These are phyloP conservation scores for Lagopus muta DNA, from an alignment of 2,113 vertebrate genomes.

Conservation along the genomic window DNA sequence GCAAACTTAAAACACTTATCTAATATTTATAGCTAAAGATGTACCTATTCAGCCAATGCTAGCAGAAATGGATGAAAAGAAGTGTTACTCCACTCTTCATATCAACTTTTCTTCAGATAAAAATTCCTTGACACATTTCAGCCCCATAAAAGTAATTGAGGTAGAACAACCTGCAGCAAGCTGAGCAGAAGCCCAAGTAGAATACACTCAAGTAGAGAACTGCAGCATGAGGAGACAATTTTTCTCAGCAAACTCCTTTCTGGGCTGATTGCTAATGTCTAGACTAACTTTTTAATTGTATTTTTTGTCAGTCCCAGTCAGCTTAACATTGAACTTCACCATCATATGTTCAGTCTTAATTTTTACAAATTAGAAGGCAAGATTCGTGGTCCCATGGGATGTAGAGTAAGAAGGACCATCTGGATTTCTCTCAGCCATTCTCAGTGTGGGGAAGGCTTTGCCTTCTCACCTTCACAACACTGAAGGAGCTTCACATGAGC, in stretches of 20 bases:
- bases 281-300: background rate
- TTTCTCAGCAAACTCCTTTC: background rate
- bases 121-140: background rate
- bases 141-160: background rate
- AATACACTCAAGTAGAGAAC: background rate
- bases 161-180: background rate
- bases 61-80: slow-evolving; percentile 20
- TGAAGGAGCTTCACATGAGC: background rate
- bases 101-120: slow-evolving; percentile 30
- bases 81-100: background rate
- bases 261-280: background rate
- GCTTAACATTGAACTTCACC: background rate
- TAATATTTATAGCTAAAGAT: slow-evolving; percentile 44
- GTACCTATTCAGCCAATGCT: background rate
- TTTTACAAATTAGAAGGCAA: background rate
- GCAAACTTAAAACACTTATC: slow-evolving; percentile 9
- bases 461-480: background rate
- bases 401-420: background rate
- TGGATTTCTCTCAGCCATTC: background rate
- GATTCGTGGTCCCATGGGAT: background rate
- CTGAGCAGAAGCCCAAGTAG: background rate
- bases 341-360: background rate
- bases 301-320: background rate
- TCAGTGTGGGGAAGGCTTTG: background rate
- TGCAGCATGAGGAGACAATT: background rate